Base-by-base conservation (phyloP, 2,113 vertebrate species). In the Cygnus buccinator region DNA sequence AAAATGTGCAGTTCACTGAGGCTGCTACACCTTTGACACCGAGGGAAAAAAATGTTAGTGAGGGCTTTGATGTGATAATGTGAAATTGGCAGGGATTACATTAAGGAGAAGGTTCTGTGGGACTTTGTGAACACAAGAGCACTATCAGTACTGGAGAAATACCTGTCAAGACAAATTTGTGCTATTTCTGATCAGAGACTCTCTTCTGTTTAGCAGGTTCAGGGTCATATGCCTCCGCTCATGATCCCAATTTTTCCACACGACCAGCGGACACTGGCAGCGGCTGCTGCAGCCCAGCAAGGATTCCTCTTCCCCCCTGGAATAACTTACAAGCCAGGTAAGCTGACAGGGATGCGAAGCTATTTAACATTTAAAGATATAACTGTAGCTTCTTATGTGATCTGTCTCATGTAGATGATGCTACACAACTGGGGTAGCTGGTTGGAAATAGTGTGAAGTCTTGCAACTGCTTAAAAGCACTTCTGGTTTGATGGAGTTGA, bases 231-330 rank as follows among this genome's bases (percentile, higher is more conserved):
- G 99, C 99, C 99, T 99, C 99, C 99, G 97, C 99, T 99, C 98
- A 99, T 99, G 99, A 99, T 99, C 99, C 99, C 99, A 98, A 99
- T 99, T 98, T 99, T 99, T 98, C 99, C 99, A 99, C 99, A 99
- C 98, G 99, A 99, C 99, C 99, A 99, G 98, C 99, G 99, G 98
- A 99, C 99, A 84, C 98, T 99, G 98, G 99, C 99, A 97, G 99
- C 99, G 62, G 99, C 99, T 81, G 99, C 99, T 93, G 99, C 99
- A 75, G 99, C 99, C 95, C 99, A 99, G 97, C 99, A 99, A 98
- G 99, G 99, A 97, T 99, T 99, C 98, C 99, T 99, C 98, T 99
- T 99, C 96, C 99, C 99, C 95, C 99, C 99, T 84, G 99, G 99
- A 98, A 99, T 99, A 98, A 99, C 99, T 97, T 99, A 99, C 98